A percentile compares a stretch with the other conserved stretches of the same genome.
phyloP scores from a whole-genome alignment of 2,888 invertebrate species.

The Amphipoea oculea region DNA sequence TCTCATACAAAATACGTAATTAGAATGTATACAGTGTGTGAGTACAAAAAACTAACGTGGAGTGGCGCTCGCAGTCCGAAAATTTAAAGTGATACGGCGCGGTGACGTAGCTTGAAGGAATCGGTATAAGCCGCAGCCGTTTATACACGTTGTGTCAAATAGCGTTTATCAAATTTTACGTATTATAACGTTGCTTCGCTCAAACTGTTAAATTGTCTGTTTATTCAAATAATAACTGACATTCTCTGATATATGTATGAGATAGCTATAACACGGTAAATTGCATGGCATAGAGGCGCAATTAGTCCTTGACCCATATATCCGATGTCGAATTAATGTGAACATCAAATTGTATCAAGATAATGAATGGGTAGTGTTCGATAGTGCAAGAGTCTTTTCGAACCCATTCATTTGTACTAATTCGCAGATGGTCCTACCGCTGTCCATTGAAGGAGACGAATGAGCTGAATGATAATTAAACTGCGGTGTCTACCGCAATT shows the following conservation, averaged over 20 bases:
- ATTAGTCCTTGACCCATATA: not conserved
- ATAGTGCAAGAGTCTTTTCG: not conserved
- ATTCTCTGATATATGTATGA: not conserved
- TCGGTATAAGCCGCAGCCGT: no score
- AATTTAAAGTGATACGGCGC: no score
- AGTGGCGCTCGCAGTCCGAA: no score
- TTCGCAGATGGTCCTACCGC: not conserved
- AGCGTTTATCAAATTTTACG: no score
- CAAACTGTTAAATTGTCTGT: no score
- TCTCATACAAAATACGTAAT: no score
- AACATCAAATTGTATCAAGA: not conserved
- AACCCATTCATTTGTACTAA: not conserved
- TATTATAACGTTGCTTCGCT: no score
- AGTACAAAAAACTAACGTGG: no score
- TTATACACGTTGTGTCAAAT: no score
- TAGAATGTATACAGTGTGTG: no score
- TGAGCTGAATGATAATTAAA: constrained; percentile 19
- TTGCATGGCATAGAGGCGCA: not conserved
- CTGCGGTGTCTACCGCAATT: constrained; percentile 26
- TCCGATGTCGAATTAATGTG: not conserved
- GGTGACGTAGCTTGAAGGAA: no score
- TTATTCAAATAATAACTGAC: not conserved
- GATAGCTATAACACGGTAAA: not conserved
- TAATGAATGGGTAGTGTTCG: not conserved
- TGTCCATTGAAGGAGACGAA: constrained; percentile 20